Evolutionary conservation across 2,888 invertebrate genomes (phyloP).

Genomic region (Ectobius pallidus): DNA sequence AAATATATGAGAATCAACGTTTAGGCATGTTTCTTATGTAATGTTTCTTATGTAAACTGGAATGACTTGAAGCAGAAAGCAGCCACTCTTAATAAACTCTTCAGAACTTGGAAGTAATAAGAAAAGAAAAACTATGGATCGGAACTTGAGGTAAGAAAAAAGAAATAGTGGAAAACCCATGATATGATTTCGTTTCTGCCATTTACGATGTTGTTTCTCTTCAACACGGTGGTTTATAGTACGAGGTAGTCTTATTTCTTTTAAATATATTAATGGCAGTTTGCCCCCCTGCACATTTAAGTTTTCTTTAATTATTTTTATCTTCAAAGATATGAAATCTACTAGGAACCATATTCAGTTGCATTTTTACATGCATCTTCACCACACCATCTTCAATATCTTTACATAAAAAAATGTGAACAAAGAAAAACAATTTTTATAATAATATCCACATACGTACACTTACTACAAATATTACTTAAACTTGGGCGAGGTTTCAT

Average conservation of each 20-base stretch:
- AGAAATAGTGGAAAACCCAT: slow-evolving; percentile 36
- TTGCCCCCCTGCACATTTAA: slow-evolving; percentile 40
- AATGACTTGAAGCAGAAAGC: slow-evolving; percentile 33
- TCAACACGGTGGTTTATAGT: slow-evolving; percentile 19
- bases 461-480: slow-evolving; percentile 45
- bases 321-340: slow-evolving; percentile 56
- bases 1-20: slow-evolving; percentile 11
- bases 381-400: slow-evolving; percentile 41
- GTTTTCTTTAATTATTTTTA: slow-evolving; percentile 40
- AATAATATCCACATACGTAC: slow-evolving; percentile 45
- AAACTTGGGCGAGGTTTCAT: slow-evolving; percentile 46
- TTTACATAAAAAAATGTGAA: slow-evolving; percentile 43
- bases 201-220: slow-evolving; percentile 11
- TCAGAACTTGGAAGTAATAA: neutral
- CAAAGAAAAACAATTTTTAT: slow-evolving; percentile 44
- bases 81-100: slow-evolving; percentile 9
- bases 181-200: slow-evolving; percentile 40
- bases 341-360: slow-evolving; percentile 53
- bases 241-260: slow-evolving; percentile 33
- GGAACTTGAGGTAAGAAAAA: slow-evolving; percentile 29
- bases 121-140: neutral
- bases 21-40: neutral
- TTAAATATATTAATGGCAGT: slow-evolving; percentile 35
- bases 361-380: slow-evolving; percentile 44
- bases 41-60: too few relatives aligned